A percentile compares a stretch with the other conserved stretches of the same genome.
Conservation (phyloP, 2,888 invertebrate species). For the Lysandra bellargus region DNA sequence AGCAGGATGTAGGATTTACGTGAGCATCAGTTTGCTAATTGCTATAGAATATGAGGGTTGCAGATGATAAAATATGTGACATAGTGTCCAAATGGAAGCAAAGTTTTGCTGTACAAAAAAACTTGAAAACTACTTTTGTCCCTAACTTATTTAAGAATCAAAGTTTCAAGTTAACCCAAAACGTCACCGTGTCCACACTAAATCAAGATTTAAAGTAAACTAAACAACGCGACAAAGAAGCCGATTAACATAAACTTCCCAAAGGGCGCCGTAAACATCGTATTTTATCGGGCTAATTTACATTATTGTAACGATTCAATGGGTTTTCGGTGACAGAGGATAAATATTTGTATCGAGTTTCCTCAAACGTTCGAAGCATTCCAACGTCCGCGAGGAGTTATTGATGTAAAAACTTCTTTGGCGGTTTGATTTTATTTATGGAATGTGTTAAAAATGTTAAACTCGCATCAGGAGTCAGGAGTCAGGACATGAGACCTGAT, state of each 20-base stretch:
- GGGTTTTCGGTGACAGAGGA: background rate
- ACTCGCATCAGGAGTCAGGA: too few species aligned
- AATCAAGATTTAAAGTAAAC: background rate
- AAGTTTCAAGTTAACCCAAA: background rate
- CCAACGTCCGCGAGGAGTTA: background rate
- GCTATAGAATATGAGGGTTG: too few species aligned
- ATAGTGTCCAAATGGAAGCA: too few species aligned
- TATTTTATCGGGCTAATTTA: constrained; percentile 12
- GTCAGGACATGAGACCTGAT: too few species aligned
- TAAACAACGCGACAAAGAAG: constrained; percentile 3
- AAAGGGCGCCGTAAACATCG: background rate
- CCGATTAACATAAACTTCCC: background rate
- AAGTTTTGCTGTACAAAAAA: background rate
- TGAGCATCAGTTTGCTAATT: too few species aligned
- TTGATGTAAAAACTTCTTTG: background rate
- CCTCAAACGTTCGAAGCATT: background rate
- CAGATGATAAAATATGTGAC: background rate
- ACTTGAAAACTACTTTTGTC: background rate
- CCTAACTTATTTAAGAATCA: background rate
- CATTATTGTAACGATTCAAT: constrained; percentile 12
- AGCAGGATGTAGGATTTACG: too few species aligned
- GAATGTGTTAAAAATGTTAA: too few species aligned
- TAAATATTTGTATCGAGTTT: background rate
- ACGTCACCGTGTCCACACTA: background rate
- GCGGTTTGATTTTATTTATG: too few species aligned